Base-by-base conservation (phyloP, 1,140 invertebrate genomes). In the Limonius californicus region DNA sequence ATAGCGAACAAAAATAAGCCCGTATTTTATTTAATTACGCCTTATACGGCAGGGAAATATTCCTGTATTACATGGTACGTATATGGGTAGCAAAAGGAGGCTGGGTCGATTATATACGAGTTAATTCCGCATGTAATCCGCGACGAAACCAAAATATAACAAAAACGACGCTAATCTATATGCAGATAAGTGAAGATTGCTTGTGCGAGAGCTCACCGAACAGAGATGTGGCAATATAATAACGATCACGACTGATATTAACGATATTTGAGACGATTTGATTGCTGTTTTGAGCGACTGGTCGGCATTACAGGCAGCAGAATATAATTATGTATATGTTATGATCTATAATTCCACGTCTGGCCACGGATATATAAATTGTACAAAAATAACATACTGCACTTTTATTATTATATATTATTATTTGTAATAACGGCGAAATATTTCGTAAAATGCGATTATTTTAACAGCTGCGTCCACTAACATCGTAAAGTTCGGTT, bases 251-350 rank as follows among this genome's bases (percentile, higher is more conserved):
- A 55, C 27, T 55, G 54, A 55, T 55, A 32, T 55, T 50, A 55
- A 23, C 14, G 54, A 55, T 55, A 55, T 55, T 23, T 55, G 27
- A 50, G 45, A 50, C 16, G 45, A 50, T 50, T 50, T 50, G 45
- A 50, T 50, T 50, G 45, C 16, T 50, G 45, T 50, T 55, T 55
- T 55, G 54, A 55, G 8, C 20, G 54, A 55, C 14, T 55, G 54
- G 54, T 55, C 54, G 54, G 54, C 54, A 55, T 32, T 55, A 58
- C 57, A 58, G 39, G 57, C 57, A 45, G 57, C 32, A 42, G 39
- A 57, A 61, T 66, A 56, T 66, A 68, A 68, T 68, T 68, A 68
- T 66, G 67, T 68, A 68, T 68, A 68, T 68, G 64, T 68, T 68
- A 66, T 57, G 67, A 68, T 68, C 67, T 64, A 65, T 68, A 68